phyloP scores from a whole-genome alignment of 2,888 invertebrate species.

The Calameuta idolon region DNA sequence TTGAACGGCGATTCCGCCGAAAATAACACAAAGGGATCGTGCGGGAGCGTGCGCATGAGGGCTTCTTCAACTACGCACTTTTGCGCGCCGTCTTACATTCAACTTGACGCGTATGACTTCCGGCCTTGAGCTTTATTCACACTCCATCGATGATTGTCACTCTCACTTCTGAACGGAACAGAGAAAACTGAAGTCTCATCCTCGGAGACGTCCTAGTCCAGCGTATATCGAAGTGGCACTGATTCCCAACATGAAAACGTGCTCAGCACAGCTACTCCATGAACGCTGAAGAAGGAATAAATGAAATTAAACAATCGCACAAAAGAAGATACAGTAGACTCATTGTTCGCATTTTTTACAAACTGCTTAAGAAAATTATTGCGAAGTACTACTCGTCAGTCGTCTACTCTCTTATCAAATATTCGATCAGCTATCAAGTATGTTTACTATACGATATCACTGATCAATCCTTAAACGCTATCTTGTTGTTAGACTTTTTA shows the following conservation, averaged over 20 bases:
- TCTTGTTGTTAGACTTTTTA: neutral
- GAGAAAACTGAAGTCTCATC: neutral
- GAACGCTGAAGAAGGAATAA: neutral
- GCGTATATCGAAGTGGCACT: neutral
- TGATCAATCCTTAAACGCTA: neutral
- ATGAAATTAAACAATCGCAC: neutral
- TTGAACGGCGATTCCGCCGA: conserved; percentile 58
- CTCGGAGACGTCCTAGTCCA: neutral
- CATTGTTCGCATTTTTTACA: neutral
- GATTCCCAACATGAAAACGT: neutral
- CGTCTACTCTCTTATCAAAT: neutral
- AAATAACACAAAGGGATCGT: conserved; percentile 66
- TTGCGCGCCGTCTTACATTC: conserved; percentile 17
- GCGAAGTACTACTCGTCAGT: neutral
- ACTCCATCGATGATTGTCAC: neutral
- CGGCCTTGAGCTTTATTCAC: conserved; percentile 1
- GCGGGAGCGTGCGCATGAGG: conserved; percentile 50
- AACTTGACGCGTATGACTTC: neutral
- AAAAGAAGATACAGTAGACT: neutral
- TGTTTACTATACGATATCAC: neutral
- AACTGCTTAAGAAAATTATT: too few species aligned
- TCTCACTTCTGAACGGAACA: neutral
- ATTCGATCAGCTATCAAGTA: neutral
- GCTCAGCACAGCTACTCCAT: neutral
- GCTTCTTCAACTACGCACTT: conserved; percentile 37